These are phyloP conservation scores for Piaya cayana DNA, from an alignment of 2,113 vertebrate species.

Conservation along the genomic window DNA sequence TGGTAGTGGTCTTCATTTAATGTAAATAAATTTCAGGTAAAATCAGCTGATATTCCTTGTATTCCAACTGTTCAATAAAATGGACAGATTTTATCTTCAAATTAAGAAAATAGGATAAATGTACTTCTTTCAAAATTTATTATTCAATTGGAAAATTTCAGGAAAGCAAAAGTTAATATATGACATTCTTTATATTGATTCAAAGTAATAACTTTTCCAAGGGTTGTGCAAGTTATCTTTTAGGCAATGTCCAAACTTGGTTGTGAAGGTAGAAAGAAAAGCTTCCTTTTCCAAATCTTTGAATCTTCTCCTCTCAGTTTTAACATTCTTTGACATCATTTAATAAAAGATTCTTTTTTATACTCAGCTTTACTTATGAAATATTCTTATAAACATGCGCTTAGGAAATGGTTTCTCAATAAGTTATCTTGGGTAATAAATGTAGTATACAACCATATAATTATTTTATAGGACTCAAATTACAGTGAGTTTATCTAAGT, in stretches of 20 bases:
- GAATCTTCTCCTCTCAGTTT: neutral
- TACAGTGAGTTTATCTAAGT: neutral
- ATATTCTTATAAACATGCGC: neutral
- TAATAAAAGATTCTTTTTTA: neutral
- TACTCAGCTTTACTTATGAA: neutral
- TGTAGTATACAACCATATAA: neutral
- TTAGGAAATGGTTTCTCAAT: neutral
- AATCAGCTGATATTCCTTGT: neutral
- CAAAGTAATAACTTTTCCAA: neutral
- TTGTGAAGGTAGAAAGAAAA: neutral
- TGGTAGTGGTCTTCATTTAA: neutral
- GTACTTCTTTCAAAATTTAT: neutral
- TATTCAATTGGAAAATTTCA: neutral
- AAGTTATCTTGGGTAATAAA: neutral
- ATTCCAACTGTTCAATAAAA: neutral
- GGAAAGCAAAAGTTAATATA: neutral
- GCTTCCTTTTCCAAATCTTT: accelerated
- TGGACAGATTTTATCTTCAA: neutral
- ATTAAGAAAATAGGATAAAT: neutral
- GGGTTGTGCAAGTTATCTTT: neutral
- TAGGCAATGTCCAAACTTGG: neutral
- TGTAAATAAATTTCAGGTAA: neutral
- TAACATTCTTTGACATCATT: neutral
- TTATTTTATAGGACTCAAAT: neutral
- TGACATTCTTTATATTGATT: neutral